Base-by-base conservation (phyloP, 1,140 invertebrate genomes). In the Drosophila yakuba region DNA sequence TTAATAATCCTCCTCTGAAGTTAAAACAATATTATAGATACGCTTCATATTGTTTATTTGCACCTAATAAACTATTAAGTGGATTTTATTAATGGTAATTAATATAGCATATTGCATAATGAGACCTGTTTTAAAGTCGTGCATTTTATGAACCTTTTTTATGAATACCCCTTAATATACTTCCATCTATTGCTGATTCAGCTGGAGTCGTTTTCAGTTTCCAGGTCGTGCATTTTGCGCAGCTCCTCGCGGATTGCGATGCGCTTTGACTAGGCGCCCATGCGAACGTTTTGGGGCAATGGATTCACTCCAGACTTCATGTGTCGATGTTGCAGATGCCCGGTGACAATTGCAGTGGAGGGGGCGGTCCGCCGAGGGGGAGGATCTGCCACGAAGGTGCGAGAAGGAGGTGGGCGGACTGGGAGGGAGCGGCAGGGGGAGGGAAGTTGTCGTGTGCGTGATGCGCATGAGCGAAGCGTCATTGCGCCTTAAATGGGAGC, bases 401-500 rank as follows among this genome's bases (percentile, higher is more conserved):
- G 35, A 45, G 20, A 23, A 48, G 45, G 23, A 39, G 58, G 32
- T 12, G 58, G 35, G 44, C 39, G 20, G 52, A 3, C 2, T 7
- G 14, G 3, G 55, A 25, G 38, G 14, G 32, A 25, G 25, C 25
- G 25, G 5, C 2, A 25, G 25, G 2, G 41, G 39, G 38, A 56
- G 56, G 60, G 48, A 20, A 50, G 56, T 57, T 71, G 67, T 71
- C 67, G 77, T 84, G 84, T 86, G 84, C 84, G 84, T 88, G 84
- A 83, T 89, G 84, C 84, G 84, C 84, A 88, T 88, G 84, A 88
- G 84, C 80, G 84, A 64, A 88, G 77, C 84, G 61, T 84, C 80
- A 84, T 88, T 89, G 83, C 84, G 84, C 84, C 84, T 80, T 88
- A 88, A 88, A 88, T 88, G 84, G 84, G 84, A 88, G 73, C 76